Percentiles rank a stretch among this genome's conserved stretches.
These are phyloP conservation scores for Drosophila pachea DNA, from an alignment of 1,140 invertebrate genomes.

Conservation along the genomic window DNA sequence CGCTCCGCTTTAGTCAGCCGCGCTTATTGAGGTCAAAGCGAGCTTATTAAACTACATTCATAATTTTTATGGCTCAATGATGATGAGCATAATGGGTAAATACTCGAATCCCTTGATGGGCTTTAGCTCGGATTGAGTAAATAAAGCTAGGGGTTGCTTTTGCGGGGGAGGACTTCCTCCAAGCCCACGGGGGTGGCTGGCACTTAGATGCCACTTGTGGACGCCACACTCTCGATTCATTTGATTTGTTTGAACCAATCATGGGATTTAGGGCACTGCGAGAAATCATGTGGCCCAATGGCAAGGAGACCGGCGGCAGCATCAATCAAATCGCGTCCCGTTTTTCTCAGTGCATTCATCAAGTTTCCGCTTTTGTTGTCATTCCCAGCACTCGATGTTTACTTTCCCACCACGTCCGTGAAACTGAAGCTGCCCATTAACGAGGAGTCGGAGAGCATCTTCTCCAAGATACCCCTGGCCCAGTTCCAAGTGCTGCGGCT, in stretches of 20 bases:
- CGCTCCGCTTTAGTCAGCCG: not conserved
- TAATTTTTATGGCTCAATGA: conserved; percentile 53
- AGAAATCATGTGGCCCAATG: not conserved
- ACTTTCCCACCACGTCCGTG: conserved; percentile 72
- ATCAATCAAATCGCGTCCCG: not conserved
- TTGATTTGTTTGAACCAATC: conserved; percentile 20
- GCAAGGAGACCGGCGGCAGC: too few relatives aligned
- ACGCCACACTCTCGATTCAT: conserved; percentile 2
- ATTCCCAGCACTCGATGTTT: conserved; percentile 66
- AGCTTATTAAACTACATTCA: conserved; percentile 65
- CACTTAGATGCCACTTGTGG: conserved; percentile 31
- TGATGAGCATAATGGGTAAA: conserved; percentile 48
- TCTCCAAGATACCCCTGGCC: conserved; percentile 75
- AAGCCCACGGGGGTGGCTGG: not conserved
- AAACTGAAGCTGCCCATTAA: conserved; percentile 73
- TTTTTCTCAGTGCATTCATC: conserved; percentile 2
- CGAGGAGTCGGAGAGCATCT: conserved; percentile 75
- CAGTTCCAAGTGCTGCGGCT: conserved; percentile 69
- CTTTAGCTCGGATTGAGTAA: not conserved
- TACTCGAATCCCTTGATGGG: conserved; percentile 28
- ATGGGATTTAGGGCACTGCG: not conserved
- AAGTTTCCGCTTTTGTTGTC: conserved; percentile 19
- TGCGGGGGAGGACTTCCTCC: not conserved
- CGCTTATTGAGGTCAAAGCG: conserved; percentile 58
- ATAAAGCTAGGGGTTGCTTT: conserved; percentile 4